Evolutionary conservation across 1,140 invertebrate genomes (phyloP).

Genomic region (Hirudo medicinalis): DNA sequence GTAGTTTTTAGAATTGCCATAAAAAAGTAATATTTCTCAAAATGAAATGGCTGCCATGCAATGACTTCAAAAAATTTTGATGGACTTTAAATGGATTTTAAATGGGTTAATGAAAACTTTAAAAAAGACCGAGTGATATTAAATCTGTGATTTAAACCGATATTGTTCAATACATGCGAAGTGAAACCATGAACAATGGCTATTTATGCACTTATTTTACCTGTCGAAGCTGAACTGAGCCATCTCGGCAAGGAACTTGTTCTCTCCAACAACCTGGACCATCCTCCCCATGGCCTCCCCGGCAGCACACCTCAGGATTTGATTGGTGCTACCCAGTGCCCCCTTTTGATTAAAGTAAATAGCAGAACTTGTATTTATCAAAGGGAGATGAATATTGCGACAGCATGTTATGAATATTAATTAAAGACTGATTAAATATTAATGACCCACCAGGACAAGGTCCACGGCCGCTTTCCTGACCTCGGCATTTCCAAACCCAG

Average conservation of each 20-base stretch:
- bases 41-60: no score
- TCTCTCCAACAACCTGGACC: slow-evolving; percentile 57
- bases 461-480: slow-evolving; percentile 70
- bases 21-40: no score
- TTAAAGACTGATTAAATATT: neutral
- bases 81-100: no score
- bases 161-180: no score
- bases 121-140: no score
- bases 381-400: no score
- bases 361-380: no score
- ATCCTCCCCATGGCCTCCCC: slow-evolving; percentile 75
- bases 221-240: slow-evolving; percentile 80
- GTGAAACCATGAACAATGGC: no score
- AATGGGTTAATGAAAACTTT: no score
- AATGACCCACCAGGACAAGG: slow-evolving; percentile 49
- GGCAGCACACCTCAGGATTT: slow-evolving; percentile 71
- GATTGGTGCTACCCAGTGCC: slow-evolving; percentile 67
- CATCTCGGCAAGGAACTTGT: slow-evolving; percentile 71
- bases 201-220: slow-evolving; percentile 22
- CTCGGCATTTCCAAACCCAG: slow-evolving; percentile 70
- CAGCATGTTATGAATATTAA: neutral
- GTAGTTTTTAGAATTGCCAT: no score
- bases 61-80: no score
- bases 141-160: no score
- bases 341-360: slow-evolving; percentile 32